These are phyloP conservation scores for Carcina quercana DNA, from an alignment of 2,888 invertebrate genomes.

Conservation along the genomic window DNA sequence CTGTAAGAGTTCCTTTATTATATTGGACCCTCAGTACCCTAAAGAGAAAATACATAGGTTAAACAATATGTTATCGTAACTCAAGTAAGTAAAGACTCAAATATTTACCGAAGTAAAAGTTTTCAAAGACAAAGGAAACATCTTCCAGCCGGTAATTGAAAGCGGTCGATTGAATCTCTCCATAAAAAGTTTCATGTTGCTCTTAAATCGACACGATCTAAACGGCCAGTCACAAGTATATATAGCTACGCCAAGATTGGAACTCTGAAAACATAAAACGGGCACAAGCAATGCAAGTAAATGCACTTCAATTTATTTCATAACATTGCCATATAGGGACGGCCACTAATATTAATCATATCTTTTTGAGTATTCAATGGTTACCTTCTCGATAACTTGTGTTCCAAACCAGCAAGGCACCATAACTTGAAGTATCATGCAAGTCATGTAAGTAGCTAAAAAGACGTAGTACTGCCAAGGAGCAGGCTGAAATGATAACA, in stretches of 20 bases:
- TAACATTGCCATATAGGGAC: too few relatives aligned
- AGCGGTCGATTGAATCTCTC: slow-evolving; percentile 42
- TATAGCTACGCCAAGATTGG: slow-evolving; percentile 31
- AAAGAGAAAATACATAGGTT: neutral
- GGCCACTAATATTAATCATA: too few relatives aligned
- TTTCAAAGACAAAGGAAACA: slow-evolving; percentile 44
- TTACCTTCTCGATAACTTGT: slow-evolving; percentile 41
- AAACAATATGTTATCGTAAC: neutral
- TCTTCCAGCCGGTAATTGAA: slow-evolving; percentile 42
- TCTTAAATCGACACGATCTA: slow-evolving; percentile 38
- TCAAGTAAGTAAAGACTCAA: neutral
- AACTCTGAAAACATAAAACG: slow-evolving; percentile 48
- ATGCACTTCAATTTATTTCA: too few relatives aligned
- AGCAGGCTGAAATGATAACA: slow-evolving; percentile 34
- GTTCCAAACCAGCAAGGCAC: slow-evolving; percentile 52
- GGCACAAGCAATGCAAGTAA: too few relatives aligned
- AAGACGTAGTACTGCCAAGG: slow-evolving; percentile 38
- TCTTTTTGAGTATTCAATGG: too few relatives aligned
- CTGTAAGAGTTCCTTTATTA: too few relatives aligned
- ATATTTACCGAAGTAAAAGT: slow-evolving; percentile 49
- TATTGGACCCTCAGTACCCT: too few relatives aligned
- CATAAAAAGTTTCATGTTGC: slow-evolving; percentile 40
- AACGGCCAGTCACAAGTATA: slow-evolving; percentile 49
- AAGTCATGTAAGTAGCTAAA: slow-evolving; percentile 34
- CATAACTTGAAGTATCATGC: slow-evolving; percentile 42